Evolutionary conservation across 2,797 vertebrate genomes (phyloP).

Genomic region (Capromys pilorides): DNA sequence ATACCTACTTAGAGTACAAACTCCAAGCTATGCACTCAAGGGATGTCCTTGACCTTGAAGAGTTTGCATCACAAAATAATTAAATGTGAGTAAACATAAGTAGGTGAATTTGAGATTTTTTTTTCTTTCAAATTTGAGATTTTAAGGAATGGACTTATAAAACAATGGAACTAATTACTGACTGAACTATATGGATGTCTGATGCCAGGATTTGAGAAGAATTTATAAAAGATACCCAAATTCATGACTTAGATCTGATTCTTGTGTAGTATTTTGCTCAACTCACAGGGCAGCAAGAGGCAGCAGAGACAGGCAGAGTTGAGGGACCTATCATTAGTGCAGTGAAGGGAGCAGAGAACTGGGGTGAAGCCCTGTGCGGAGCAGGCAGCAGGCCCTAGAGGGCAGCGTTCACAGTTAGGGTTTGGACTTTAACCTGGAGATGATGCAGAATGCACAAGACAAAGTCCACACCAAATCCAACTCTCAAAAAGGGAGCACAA

Average conservation of each 20-base stretch:
- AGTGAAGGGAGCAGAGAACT: not conserved
- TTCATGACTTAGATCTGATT: not conserved
- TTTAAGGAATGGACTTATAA: not conserved
- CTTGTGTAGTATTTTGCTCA: not conserved
- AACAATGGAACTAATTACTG: not conserved
- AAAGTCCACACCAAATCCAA: conserved; percentile 18
- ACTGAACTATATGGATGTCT: not conserved
- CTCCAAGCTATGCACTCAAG: not conserved
- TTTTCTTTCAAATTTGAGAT: not conserved
- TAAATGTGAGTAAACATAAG: not conserved
- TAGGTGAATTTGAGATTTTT: not conserved
- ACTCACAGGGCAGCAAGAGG: not conserved
- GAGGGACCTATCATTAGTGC: not conserved
- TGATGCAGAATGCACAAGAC: not conserved
- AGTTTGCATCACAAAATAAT: conserved; percentile 1
- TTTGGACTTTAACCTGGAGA: conserved; percentile 16
- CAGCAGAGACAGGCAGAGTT: not conserved
- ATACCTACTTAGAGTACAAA: not conserved
- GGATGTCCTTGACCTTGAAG: not conserved
- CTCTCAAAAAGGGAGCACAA: not conserved
- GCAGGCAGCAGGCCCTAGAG: not conserved
- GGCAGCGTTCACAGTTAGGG: not conserved
- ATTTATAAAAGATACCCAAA: not conserved
- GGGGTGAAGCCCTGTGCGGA: not conserved
- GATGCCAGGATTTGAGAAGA: not conserved